These are phyloP conservation scores for Panthera leo DNA, from an alignment of 2,113 vertebrate genomes.

Conservation along the genomic window DNA sequence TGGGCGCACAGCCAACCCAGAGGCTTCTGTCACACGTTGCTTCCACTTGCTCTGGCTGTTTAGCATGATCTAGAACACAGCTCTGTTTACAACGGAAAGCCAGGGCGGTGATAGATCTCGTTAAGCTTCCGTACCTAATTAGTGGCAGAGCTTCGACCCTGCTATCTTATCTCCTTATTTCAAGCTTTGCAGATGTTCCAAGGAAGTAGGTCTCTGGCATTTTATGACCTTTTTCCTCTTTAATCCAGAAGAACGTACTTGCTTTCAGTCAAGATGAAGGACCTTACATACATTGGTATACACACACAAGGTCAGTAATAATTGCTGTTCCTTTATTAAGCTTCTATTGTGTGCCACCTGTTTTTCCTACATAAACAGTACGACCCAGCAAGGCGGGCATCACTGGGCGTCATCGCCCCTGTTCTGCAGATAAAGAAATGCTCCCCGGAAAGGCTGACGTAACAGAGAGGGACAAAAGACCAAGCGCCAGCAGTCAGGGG, in stretches of 20 bases:
- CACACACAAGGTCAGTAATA: not conserved
- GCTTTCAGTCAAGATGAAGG: not conserved
- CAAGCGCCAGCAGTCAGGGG: fast-evolving
- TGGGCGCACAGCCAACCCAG: fast-evolving
- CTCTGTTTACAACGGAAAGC: not conserved
- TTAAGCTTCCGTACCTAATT: not conserved
- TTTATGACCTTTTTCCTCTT: not conserved
- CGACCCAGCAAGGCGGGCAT: not conserved
- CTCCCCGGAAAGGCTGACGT: not conserved
- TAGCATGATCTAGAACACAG: not conserved
- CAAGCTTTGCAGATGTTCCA: not conserved
- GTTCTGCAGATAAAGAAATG: not conserved
- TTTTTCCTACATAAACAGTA: not conserved
- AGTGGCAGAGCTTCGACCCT: not conserved
- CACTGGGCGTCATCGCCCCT: fast-evolving
- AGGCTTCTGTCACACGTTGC: fast-evolving
- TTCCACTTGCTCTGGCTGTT: too few relatives aligned
- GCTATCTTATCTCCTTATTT: not conserved
- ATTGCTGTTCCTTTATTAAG: not conserved
- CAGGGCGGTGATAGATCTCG: not conserved
- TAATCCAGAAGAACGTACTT: not conserved
- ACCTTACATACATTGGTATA: fast-evolving
- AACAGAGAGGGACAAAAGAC: not conserved
- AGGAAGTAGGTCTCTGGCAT: not conserved
- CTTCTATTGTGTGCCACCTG: fast-evolving